Conservation (phyloP, 2,113 vertebrate species). For the Murina feae region DNA sequence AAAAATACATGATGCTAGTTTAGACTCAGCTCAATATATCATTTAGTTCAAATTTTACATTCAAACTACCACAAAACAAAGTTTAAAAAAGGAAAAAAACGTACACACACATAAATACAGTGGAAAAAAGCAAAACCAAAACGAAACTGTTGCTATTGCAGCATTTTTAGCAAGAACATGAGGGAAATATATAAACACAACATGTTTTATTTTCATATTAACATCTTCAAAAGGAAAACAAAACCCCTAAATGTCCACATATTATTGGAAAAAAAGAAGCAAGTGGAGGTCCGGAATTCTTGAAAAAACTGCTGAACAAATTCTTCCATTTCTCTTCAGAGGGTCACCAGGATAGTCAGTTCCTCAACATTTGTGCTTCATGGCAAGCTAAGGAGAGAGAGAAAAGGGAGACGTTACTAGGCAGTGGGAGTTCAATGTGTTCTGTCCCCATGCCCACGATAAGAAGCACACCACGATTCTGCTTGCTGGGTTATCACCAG, state of each 20-base stretch:
- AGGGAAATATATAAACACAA: slow-evolving; percentile 75
- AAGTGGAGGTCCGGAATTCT: slow-evolving; percentile 72
- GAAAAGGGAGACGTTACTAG: neutral
- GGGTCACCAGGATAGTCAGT: slow-evolving; percentile 77
- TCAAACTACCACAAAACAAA: slow-evolving; percentile 3
- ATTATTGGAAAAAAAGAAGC: slow-evolving; percentile 70
- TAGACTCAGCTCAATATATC: slow-evolving; percentile 57
- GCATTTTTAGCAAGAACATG: slow-evolving; percentile 71
- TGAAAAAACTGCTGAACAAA: slow-evolving; percentile 73
- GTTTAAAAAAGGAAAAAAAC: neutral
- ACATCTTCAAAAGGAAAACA: slow-evolving; percentile 23
- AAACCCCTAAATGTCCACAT: slow-evolving; percentile 63
- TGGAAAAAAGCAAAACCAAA: slow-evolving; percentile 52
- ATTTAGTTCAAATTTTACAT: slow-evolving; percentile 75
- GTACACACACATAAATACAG: slow-evolving; percentile 23
- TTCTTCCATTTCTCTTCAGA: slow-evolving; percentile 74
- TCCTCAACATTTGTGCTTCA: slow-evolving; percentile 97
- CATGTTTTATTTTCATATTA: slow-evolving; percentile 60
- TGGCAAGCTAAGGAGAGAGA: slow-evolving; percentile 88
- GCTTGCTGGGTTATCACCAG: neutral
- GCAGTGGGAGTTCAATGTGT: rapidly evolving
- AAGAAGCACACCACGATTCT: neutral
- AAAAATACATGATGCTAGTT: slow-evolving; percentile 53
- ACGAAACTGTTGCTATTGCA: slow-evolving; percentile 65
- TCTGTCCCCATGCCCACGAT: rapidly evolving